Percentiles rank a stretch among this genome's conserved stretches.
Evolutionary conservation across 2,797 vertebrate species (phyloP).

Genomic region (Allobates femoralis): DNA sequence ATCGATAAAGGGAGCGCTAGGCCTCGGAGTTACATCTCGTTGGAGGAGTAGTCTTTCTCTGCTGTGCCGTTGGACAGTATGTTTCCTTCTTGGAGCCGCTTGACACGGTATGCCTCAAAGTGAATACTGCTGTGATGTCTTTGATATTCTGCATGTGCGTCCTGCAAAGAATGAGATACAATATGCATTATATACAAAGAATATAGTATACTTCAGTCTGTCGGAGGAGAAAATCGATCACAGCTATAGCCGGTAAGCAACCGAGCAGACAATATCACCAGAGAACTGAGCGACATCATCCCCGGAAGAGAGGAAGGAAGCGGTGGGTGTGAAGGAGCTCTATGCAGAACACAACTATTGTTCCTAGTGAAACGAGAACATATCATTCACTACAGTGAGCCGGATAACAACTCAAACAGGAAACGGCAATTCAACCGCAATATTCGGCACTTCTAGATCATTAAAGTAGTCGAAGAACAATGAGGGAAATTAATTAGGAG

Average conservation of each 20-base stretch:
- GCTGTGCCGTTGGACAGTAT: slow-evolving; percentile 82
- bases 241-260: not conserved
- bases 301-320: slow-evolving; percentile 27
- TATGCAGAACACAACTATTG: not conserved
- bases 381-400: not conserved
- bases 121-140: slow-evolving; percentile 96
- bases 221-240: not conserved
- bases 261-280: not conserved
- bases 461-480: not conserved
- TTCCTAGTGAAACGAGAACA: not conserved
- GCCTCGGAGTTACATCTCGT: slow-evolving; percentile 84
- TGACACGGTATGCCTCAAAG: slow-evolving; percentile 94
- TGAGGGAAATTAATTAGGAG: not conserved
- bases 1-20: slow-evolving; percentile 61
- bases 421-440: not conserved
- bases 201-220: not conserved
- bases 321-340: not conserved
- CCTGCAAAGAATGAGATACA: slow-evolving; percentile 71
- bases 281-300: not conserved
- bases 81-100: slow-evolving; percentile 87
- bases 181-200: not conserved
- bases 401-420: not conserved
- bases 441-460: not conserved
- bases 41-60: slow-evolving; percentile 81
- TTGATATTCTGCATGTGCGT: slow-evolving; percentile 99